Conservation (phyloP, 2,797 vertebrate species). For the Bovichtus variegatus region DNA sequence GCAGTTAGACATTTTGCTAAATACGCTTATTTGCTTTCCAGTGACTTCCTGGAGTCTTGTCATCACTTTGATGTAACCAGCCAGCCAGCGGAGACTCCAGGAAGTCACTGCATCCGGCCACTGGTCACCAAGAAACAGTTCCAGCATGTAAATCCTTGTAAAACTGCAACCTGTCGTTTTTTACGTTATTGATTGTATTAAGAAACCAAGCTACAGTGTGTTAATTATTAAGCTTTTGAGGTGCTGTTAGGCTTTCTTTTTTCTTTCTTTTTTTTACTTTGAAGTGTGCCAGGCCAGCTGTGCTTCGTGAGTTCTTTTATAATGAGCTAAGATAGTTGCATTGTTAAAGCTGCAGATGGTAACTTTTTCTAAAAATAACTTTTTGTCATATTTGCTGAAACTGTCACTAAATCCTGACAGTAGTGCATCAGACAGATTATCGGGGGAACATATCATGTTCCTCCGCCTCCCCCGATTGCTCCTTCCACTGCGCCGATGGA, state of each 20-base stretch:
- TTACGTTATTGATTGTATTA: not conserved
- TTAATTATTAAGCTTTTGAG: not conserved
- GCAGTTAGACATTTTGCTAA: not conserved
- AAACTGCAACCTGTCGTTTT: not conserved
- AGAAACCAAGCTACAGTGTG: not conserved
- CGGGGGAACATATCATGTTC: too few species aligned
- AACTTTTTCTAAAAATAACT: too few species aligned
- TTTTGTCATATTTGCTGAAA: too few species aligned
- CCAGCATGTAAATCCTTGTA: not conserved
- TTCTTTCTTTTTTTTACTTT: not conserved
- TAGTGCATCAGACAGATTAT: too few species aligned
- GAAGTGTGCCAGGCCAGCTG: not conserved
- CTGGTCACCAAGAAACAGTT: not conserved
- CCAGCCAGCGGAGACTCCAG: not conserved
- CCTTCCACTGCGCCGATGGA: too few species aligned
- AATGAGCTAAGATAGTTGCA: not conserved
- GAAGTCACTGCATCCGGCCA: not conserved
- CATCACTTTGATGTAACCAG: not conserved
- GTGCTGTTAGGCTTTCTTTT: not conserved
- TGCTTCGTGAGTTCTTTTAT: not conserved
- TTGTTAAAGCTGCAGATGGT: not conserved
- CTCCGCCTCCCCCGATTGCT: too few species aligned
- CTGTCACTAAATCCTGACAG: too few species aligned
- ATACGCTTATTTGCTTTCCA: not conserved
- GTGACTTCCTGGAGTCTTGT: constrained; percentile 6